phyloP scores from a whole-genome alignment of 1,140 invertebrate species.

The Diorhabda sublineata region DNA sequence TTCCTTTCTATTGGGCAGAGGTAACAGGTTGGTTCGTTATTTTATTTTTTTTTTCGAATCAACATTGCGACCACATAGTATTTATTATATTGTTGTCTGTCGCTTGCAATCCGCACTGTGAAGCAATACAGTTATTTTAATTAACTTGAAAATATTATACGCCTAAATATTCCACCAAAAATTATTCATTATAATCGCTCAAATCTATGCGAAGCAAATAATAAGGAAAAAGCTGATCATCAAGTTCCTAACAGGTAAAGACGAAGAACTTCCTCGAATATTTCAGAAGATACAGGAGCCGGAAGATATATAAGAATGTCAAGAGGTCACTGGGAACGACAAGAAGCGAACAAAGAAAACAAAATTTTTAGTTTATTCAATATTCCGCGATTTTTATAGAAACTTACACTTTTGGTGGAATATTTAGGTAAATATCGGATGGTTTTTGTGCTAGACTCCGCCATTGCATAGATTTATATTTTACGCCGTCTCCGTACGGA shows the following conservation, averaged over 20 bases:
- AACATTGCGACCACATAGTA: neutral
- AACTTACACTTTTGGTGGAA: neutral
- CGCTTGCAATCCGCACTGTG: neutral
- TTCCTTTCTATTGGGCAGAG: neutral
- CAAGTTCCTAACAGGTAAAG: no score
- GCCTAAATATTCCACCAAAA: neutral
- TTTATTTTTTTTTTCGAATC: neutral
- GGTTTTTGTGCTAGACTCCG: neutral
- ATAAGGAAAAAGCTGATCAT: no score
- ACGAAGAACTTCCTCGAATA: no score
- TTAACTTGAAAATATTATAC: neutral
- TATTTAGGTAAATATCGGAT: neutral
- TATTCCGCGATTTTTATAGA: no score
- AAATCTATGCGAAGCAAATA: no score
- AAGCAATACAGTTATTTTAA: slow-evolving; percentile 1
- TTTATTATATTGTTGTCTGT: neutral
- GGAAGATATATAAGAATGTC: no score
- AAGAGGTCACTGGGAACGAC: no score
- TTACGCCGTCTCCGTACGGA: neutral
- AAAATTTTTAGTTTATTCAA: no score
- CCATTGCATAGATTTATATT: neutral
- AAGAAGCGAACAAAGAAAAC: no score
- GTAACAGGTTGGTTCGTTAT: neutral
- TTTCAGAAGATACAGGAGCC: no score
- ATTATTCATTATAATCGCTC: neutral